Evolutionary conservation across 2,888 invertebrate genomes (phyloP), one percentile per base, ranked within the genome.

Genomic region (Anarsia innoxiella): DNA sequence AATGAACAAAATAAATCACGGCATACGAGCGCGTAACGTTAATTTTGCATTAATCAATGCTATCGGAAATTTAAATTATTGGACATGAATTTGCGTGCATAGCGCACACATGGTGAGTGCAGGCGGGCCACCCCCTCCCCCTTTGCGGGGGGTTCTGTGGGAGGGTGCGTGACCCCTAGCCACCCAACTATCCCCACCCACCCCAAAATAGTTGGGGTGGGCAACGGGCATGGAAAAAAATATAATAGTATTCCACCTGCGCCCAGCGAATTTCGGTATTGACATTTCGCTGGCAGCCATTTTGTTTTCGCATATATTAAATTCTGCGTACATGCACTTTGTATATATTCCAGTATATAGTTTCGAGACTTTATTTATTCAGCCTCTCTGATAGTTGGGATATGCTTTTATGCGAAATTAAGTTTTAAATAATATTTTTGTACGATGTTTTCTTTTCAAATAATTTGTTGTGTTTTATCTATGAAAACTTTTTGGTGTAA

Each of bases 61-160:
- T 63, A 74, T 79, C 72, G 66, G 68, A 77, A 83, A 83, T 82
- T 84, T 83, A 80, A 82, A 83, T 82, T 79, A 83, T 83, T 74
- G 77, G 67, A 66, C 72, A 64, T 63, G 74, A 79, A 76, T 75
- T 77, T 78, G 79, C 78, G 82, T 78, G 77, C 80, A 82, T 73
- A 79, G 82, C 77, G 77, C 80, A 82, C 74, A 79, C 77, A 78
- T 64, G 78, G 62, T 62, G 52, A 66, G 65, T 76, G 76, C 75
- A 67, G n/a, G n/a, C n/a, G n/a, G n/a, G n/a, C n/a, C n/a, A n/a
- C n/a, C n/a, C n/a, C 41, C 49, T 56, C 53, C 59, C 59, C 61
- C 27, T 42, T 38, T 30, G 37, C 31, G 34, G 38, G 41, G 38
- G 27, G 13, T 37, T 45, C 42, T 39, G 46, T 47, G 51, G 52